Evolutionary conservation across 2,797 vertebrate genomes (phyloP), one percentile per base, ranked within the genome.

Genomic region (Numenius phaeopus): DNA sequence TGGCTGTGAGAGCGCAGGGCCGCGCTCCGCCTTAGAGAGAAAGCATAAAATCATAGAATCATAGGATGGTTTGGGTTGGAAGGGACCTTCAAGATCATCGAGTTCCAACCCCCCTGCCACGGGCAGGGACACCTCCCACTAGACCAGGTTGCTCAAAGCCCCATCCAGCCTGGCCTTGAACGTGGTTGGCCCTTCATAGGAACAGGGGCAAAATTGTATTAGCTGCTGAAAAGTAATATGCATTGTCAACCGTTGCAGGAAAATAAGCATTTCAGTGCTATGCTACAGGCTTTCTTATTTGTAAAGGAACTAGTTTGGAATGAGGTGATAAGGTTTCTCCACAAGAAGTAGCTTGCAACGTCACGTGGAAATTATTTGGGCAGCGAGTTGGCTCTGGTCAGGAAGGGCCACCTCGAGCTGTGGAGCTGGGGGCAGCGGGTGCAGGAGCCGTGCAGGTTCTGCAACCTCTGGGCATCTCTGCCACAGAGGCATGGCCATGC

Each of bases 211-310:
- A 62, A 77, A 75, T 32, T 77, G 11, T 55, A 6, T 57, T 89
- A 32, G 73, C 59, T 91, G 29, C 83, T 96, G 72, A 67, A 85
- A 94, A 96, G 77, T 78, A 80, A 86, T 73, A 67, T 5, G 14
- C 26, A 6, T 26, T 66, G 69, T 75, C 22, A 85, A 34, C 37
- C 4, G 2, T 26, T 78, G 14, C 32, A 79, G 93, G 80, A 66
- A 83, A 72, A 67, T 8, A 46, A 24, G 26, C 61, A 84, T 67
- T 69, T n/a, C 1, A 2, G 22, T 71, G 77, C 76, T 83, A 2
- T 10, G 26, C 37, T 57, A 54, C 0, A 0, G 49, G 49, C 54
- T 89, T 91, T 91, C 61, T 84, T 73, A 50, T 24, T 85, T 76
- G 52, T 90, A 18, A 42, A 30, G 69, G 65, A 82, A n/a, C 29